Conservation (phyloP, 2,888 invertebrate species). For the Drosophila mercatorum region DNA sequence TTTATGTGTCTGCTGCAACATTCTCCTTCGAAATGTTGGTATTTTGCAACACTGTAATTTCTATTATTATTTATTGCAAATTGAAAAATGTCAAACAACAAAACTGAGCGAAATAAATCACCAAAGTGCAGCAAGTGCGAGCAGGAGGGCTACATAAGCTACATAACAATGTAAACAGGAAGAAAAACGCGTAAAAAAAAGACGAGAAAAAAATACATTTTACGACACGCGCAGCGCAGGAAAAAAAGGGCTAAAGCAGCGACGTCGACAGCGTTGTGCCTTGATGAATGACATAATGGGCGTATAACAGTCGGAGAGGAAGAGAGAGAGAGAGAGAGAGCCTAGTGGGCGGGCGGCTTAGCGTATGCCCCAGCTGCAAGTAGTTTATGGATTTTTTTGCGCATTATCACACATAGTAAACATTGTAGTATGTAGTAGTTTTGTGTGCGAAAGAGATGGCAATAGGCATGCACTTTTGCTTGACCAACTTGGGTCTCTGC, state of each 20-base stretch:
- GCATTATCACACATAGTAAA: constrained; percentile 72
- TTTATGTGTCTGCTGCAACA: constrained; percentile 64
- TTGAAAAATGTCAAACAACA: constrained; percentile 59
- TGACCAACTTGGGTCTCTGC: constrained; percentile 40
- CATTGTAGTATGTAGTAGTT: constrained; percentile 74
- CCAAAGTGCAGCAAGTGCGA: constrained; percentile 24
- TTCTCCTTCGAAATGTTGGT: constrained; percentile 17
- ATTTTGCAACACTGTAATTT: constrained; percentile 31
- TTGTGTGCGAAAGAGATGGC: constrained; percentile 47
- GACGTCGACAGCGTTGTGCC: constrained; percentile 34
- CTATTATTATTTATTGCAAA: constrained; percentile 69
- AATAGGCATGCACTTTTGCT: constrained; percentile 27
- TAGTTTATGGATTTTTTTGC: constrained; percentile 73
- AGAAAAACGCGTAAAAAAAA: constrained; percentile 65
- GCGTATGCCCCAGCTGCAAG: constrained; percentile 41
- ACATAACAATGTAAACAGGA: constrained; percentile 56
- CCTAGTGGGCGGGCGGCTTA: constrained; percentile 6
- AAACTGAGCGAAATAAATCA: constrained; percentile 58
- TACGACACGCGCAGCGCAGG: constrained; percentile 46
- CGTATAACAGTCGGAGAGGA: constrained; percentile 40
- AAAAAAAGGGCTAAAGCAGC: constrained; percentile 32
- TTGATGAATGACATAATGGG: constrained; percentile 76
- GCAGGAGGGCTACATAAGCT: background rate
- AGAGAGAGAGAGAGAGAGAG: background rate
- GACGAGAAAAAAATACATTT: constrained; percentile 48